Conservation (phyloP, 2,888 invertebrate species). For the Mesodorylaimus sp. region DNA sequence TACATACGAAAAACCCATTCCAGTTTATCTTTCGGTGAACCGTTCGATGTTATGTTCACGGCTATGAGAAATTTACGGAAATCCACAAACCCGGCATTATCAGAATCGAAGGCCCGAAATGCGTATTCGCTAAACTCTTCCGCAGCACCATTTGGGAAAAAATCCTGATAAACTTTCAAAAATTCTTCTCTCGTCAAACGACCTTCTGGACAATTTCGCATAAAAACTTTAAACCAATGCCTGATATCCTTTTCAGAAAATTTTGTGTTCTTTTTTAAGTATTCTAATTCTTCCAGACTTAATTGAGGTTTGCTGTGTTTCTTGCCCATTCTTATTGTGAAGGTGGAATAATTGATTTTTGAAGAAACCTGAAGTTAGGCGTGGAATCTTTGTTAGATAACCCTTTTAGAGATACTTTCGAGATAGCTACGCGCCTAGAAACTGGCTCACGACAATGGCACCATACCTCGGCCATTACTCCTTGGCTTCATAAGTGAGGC, state of each 20-base stretch:
- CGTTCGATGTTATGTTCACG: constrained; percentile 90
- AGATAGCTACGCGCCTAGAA: too few species aligned
- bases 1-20: constrained; percentile 99
- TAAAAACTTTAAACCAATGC: constrained; percentile 99
- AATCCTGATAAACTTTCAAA: constrained; percentile 31
- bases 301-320: constrained; percentile 30
- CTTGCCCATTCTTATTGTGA: too few species aligned
- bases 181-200: constrained; percentile 31
- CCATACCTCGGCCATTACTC: too few species aligned
- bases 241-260: constrained; percentile 97
- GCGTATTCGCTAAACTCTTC: constrained; percentile 32
- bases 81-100: constrained; percentile 92
- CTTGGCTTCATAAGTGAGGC: too few species aligned
- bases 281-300: constrained; percentile 74
- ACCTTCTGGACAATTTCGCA: constrained; percentile 40
- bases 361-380: too few species aligned
- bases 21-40: constrained; percentile 88
- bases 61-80: constrained; percentile 75
- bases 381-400: too few species aligned
- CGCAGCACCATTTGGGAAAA: constrained; percentile 30
- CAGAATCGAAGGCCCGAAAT: constrained; percentile 46
- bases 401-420: too few species aligned
- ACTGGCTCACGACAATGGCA: too few species aligned
- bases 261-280: constrained; percentile 86
- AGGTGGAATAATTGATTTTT: too few species aligned